A percentile compares a stretch with the other conserved stretches of the same genome.
These are phyloP conservation scores for Heteromyza rotundicornis DNA, from an alignment of 2,888 invertebrate species.

Conservation along the genomic window DNA sequence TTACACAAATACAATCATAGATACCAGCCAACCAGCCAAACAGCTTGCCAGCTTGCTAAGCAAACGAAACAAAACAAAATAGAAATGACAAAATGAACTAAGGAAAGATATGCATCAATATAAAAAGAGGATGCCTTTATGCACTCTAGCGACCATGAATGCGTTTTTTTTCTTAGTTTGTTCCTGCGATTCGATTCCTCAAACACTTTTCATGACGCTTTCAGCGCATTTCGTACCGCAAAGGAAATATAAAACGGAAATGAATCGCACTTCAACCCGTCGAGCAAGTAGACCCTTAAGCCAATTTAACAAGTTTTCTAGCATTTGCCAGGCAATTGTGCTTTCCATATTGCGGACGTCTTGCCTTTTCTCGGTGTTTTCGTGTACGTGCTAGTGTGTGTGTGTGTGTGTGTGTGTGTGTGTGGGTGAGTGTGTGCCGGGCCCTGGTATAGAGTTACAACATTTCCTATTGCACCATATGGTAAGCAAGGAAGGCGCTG, in stretches of 20 bases:
- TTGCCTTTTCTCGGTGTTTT: not conserved
- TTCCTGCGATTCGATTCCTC: not conserved
- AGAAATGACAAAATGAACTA: too few relatives aligned
- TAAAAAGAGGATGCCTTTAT: too few relatives aligned
- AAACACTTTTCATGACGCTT: not conserved
- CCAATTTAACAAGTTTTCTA: constrained; percentile 17
- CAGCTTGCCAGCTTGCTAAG: constrained; percentile 6
- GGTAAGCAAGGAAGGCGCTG: constrained; percentile 27
- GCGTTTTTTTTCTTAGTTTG: constrained; percentile 9
- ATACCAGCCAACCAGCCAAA: not conserved
- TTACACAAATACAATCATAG: constrained; percentile 1
- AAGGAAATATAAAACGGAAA: constrained; percentile 49
- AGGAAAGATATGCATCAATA: too few relatives aligned
- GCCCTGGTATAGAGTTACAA: constrained; percentile 6
- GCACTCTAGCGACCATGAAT: not conserved
- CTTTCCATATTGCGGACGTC: not conserved
- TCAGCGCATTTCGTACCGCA: constrained; percentile 34
- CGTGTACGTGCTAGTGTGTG: not conserved
- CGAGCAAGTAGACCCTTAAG: constrained; percentile 18
- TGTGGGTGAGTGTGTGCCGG: not conserved
- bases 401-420: not conserved
- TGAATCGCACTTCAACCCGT: constrained; percentile 52
- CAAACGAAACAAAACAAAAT: too few relatives aligned
- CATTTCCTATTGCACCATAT: constrained; percentile 10
- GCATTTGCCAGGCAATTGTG: constrained; percentile 10